These are phyloP conservation scores for Flabesymbios commensalis DNA, from an alignment of 2,888 invertebrate genomes.

Conservation along the genomic window DNA sequence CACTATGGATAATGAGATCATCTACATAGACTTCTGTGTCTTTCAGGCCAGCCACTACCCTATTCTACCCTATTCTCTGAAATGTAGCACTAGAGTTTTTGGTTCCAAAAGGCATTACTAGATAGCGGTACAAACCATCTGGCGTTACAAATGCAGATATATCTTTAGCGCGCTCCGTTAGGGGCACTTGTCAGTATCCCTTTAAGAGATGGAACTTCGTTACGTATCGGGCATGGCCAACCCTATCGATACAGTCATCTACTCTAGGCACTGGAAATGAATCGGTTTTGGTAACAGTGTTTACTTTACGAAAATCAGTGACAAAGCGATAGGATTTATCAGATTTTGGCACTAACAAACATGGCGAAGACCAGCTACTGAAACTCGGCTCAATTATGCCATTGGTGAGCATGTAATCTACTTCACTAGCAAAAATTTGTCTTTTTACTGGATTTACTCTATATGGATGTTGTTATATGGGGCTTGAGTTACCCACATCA, in stretches of 20 bases:
- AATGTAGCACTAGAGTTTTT: neutral
- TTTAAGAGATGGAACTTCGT: constrained; percentile 37
- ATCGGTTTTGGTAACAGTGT: constrained; percentile 36
- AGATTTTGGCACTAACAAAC: constrained; percentile 18
- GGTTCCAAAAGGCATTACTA: too few relatives aligned
- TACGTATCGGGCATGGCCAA: constrained; percentile 35
- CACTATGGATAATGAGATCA: too few relatives aligned
- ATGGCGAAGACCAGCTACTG: constrained; percentile 38
- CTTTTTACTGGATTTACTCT: constrained; percentile 11
- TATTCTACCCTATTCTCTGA: neutral
- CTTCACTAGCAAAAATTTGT: constrained; percentile 20
- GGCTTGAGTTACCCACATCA: neutral
- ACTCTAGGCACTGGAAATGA: constrained; percentile 36
- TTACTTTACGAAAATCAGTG: constrained; percentile 37
- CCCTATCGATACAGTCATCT: constrained; percentile 38
- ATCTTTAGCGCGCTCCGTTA: too few relatives aligned
- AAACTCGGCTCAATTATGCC: constrained; percentile 37
- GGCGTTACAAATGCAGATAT: too few relatives aligned
- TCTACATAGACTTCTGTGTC: neutral
- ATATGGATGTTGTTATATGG: constrained; percentile 3
- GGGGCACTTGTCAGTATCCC: constrained; percentile 30
- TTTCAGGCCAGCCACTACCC: neutral
- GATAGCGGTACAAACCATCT: too few relatives aligned
- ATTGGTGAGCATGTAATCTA: constrained; percentile 35
- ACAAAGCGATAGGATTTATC: constrained; percentile 22